Base-by-base conservation (phyloP, 2,888 invertebrate genomes). In the Acleris literana region DNA sequence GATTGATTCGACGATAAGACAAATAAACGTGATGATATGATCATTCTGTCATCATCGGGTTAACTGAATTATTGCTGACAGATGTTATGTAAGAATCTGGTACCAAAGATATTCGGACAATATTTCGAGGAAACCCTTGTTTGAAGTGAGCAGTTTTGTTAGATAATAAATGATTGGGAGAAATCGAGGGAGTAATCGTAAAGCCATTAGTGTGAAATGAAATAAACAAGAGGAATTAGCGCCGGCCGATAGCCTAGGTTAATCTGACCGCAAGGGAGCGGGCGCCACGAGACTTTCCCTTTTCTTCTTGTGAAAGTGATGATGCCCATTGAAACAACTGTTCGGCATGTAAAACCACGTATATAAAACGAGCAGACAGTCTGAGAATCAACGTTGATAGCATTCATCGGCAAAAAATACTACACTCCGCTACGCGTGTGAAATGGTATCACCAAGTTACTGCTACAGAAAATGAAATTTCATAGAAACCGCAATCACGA, bases 301-400 rank as follows among this genome's bases (percentile, higher is more conserved):
- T 92, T 91, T 89, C 86, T 86, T 87, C 83, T 87, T 82, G 92
- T 88, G 92, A 92, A 92, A 92, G 92, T 88, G 91, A 90, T 89
- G 89, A 91, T 88, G 85, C 83, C 81, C 81, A 83, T 77, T 85
- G 82, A 83, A 86, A 90, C 85, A 84, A 83, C 84, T 83, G 81
- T 81, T 62, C 48, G 48, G 11, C 52, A 62, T 66, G 52, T 57
- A 60, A 65, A 65, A 55, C 44, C 48, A 43, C 39, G 13, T 53
- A 52, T 43, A 55, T 20, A 53, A 60, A 25, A 61, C 48, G 74
- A 76, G 73, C 63, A 74, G 77, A 76, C 46, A n/a, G 52, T 33
- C 20, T 46, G 43, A 57, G 48, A 51, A 48, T 52, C 25, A 52
- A 55, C 16, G 43, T 58, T 57, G 64, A 64, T 56, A 66, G 22